Conservation (phyloP, 2,797 vertebrate genomes). For the Danio kyathit region DNA sequence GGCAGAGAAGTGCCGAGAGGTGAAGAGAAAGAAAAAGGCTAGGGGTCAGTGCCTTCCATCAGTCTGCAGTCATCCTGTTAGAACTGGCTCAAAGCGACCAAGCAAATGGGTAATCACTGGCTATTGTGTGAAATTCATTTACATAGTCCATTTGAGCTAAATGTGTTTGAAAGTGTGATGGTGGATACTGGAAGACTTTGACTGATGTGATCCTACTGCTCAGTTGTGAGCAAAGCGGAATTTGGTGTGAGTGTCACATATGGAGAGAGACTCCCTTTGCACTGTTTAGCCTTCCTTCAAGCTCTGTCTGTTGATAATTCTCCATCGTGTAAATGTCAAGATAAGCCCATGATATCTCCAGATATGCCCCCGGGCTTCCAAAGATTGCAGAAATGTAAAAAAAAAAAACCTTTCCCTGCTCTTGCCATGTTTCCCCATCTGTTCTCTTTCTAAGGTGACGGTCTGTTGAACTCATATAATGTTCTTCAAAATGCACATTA, state of each 20-base stretch:
- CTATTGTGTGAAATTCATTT: constrained; percentile 55
- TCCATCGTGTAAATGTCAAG: constrained; percentile 45
- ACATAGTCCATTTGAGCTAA: constrained; percentile 31
- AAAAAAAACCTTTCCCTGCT: neutral
- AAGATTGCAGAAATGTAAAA: constrained; percentile 34
- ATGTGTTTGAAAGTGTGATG: constrained; percentile 43
- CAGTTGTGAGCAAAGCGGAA: constrained; percentile 7
- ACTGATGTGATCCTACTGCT: constrained; percentile 24
- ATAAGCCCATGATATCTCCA: constrained; percentile 43
- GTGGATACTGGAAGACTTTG: constrained; percentile 21
- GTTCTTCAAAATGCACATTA: constrained; percentile 42
- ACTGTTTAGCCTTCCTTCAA: constrained; percentile 15
- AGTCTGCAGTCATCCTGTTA: constrained; percentile 50
- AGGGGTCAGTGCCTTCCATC: constrained; percentile 42
- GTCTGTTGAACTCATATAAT: constrained; percentile 30
- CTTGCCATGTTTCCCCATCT: neutral
- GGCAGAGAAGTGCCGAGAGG: constrained; percentile 13
- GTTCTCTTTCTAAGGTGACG: constrained; percentile 1
- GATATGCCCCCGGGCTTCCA: constrained; percentile 33
- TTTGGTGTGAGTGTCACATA: constrained; percentile 31
- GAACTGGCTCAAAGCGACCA: constrained; percentile 32
- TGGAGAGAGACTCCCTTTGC: constrained; percentile 30
- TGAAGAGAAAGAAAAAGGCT: constrained; percentile 16
- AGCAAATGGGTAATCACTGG: constrained; percentile 47
- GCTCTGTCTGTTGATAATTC: constrained; percentile 25